A percentile compares a stretch with the other conserved stretches of the same genome.
Evolutionary conservation across 2,888 invertebrate genomes (phyloP).

Genomic region (Hyposoter dolosus): DNA sequence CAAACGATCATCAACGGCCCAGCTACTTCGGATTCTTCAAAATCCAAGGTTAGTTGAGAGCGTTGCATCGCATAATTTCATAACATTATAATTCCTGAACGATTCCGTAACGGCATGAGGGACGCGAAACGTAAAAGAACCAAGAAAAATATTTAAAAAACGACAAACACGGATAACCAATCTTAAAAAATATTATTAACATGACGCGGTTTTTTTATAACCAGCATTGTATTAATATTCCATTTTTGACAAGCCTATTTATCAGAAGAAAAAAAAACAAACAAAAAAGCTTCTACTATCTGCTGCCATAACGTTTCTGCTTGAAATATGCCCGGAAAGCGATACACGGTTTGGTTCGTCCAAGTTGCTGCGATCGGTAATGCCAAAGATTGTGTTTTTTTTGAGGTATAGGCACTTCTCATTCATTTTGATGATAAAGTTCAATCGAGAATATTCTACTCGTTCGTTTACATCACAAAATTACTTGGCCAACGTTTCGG

Average conservation of each 20-base stretch:
- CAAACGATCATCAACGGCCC: conserved; percentile 81
- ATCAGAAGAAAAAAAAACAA: conserved; percentile 12
- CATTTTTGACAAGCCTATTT: conserved; percentile 34
- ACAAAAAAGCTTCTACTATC: conserved; percentile 60
- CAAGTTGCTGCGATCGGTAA: conserved; percentile 59
- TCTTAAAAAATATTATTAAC: conserved; percentile 27
- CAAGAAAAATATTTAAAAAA: conserved; percentile 10
- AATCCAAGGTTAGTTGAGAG: conserved; percentile 81
- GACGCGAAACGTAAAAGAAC: conserved; percentile 29
- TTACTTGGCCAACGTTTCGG: not conserved
- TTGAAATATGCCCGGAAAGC: conserved; percentile 63
- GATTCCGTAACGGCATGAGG: conserved; percentile 60
- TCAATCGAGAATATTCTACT: not conserved
- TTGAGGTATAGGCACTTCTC: conserved; percentile 53
- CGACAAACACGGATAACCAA: conserved; percentile 21
- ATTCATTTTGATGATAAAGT: conserved; percentile 19
- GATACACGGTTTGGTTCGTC: conserved; percentile 63
- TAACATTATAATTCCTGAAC: conserved; percentile 35
- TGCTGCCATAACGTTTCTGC: conserved; percentile 62
- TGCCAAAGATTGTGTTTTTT: conserved; percentile 48
- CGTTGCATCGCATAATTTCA: conserved; percentile 37
- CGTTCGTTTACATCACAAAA: not conserved
- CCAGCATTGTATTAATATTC: conserved; percentile 46
- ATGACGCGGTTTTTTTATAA: conserved; percentile 28
- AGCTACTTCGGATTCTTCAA: conserved; percentile 78